Evolutionary conservation across 2,113 vertebrate species (phyloP).

Genomic region (Sturnus vulgaris): DNA sequence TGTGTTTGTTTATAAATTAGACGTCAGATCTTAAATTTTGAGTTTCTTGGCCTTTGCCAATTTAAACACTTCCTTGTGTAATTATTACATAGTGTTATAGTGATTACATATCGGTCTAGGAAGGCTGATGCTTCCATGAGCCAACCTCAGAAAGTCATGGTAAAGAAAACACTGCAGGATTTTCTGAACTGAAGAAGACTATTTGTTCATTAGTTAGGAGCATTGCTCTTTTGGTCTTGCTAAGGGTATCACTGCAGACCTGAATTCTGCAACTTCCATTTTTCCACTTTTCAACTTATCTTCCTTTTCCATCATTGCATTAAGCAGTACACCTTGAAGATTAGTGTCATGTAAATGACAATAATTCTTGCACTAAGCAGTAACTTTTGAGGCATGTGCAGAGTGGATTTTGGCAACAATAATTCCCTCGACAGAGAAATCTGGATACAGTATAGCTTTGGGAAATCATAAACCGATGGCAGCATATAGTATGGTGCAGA

Average conservation of each 20-base stretch:
- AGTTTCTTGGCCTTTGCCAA: background rate
- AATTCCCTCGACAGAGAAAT: background rate
- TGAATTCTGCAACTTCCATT: background rate
- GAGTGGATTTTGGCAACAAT: background rate
- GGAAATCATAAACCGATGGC: background rate
- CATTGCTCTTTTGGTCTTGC: background rate
- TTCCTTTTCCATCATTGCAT: background rate
- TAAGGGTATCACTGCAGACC: background rate
- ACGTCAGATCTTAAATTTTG: background rate
- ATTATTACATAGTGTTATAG: background rate
- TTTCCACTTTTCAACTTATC: background rate
- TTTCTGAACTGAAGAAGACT: background rate
- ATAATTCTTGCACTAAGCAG: background rate
- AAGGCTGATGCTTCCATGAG: background rate
- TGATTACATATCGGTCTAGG: background rate
- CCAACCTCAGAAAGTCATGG: background rate
- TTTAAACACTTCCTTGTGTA: background rate
- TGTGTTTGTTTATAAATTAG: background rate
- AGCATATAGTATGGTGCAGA: background rate
- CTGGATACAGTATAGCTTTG: background rate
- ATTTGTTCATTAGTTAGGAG: background rate
- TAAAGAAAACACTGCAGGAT: background rate
- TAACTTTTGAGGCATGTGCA: background rate
- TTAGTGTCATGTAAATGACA: background rate
- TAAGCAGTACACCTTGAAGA: background rate